These are phyloP conservation scores for Drosophila kepulauana DNA, from an alignment of 1,140 invertebrate species.

Conservation along the genomic window DNA sequence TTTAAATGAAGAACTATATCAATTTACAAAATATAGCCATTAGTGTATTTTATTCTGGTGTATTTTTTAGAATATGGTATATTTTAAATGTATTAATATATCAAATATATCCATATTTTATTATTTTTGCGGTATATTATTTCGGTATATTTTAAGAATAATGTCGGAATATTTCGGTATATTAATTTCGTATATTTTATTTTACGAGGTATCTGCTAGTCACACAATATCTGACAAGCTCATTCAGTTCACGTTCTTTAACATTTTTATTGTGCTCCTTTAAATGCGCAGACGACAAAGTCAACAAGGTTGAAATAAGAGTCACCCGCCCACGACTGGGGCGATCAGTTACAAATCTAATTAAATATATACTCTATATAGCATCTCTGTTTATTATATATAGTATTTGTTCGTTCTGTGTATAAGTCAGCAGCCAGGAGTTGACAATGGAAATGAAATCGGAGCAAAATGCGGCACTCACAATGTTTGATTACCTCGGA, in stretches of 20 bases:
- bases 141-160: no score
- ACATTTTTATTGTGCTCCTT: slow-evolving; percentile 67
- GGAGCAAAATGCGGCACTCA: slow-evolving; percentile 31
- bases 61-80: no score
- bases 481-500: slow-evolving; percentile 73
- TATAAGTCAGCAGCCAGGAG: background rate
- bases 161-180: no score
- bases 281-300: slow-evolving; percentile 46
- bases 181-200: no score
- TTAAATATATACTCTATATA: slow-evolving; percentile 54
- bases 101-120: no score
- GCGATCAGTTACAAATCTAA: slow-evolving; percentile 61
- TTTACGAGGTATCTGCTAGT: background rate
- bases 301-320: slow-evolving; percentile 65
- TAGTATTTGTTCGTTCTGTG: background rate
- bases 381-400: background rate
- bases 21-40: no score
- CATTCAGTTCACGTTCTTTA: slow-evolving; percentile 30
- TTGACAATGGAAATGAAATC: slow-evolving; percentile 24
- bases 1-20: no score
- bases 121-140: no score
- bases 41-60: no score
- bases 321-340: slow-evolving; percentile 22
- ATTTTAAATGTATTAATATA: no score
- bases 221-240: background rate